These are phyloP conservation scores for Cryptomyrus ogoouensis DNA, from an alignment of 2,113 vertebrate species.

Conservation along the genomic window DNA sequence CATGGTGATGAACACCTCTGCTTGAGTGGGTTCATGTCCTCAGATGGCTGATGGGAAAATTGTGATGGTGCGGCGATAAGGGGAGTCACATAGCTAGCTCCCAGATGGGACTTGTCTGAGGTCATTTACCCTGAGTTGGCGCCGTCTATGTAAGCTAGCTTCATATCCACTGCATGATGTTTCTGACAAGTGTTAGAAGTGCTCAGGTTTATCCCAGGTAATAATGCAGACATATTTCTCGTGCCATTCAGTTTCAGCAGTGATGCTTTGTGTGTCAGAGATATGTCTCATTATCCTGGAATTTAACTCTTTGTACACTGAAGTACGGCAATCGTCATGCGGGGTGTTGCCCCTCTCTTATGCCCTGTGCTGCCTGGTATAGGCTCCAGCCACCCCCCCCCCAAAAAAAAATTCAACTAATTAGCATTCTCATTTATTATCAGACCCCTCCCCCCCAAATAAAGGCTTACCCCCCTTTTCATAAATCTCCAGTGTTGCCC, in stretches of 20 bases:
- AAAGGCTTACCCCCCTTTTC: no score
- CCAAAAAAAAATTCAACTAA: no score
- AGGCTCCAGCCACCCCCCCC: no score
- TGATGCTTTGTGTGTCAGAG: neutral
- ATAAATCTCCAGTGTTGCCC: no score
- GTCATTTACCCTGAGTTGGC: neutral
- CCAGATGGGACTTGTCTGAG: neutral
- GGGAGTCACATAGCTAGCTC: neutral
- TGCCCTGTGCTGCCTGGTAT: neutral
- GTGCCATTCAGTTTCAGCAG: neutral
- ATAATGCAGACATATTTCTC: neutral
- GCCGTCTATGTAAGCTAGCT: neutral
- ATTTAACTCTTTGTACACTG: neutral
- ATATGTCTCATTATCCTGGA: neutral
- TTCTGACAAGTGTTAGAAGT: neutral
- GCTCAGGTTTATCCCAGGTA: neutral
- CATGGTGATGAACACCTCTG: neutral
- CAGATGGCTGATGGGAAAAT: neutral
- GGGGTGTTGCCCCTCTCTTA: neutral
- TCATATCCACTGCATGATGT: neutral
- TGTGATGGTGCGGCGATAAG: neutral
- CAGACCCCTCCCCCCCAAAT: no score
- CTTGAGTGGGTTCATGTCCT: neutral
- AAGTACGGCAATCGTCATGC: neutral
- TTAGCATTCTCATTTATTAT: no score